Base-by-base conservation (phyloP, 2,113 vertebrate species). In the Pseudonaja textilis region DNA sequence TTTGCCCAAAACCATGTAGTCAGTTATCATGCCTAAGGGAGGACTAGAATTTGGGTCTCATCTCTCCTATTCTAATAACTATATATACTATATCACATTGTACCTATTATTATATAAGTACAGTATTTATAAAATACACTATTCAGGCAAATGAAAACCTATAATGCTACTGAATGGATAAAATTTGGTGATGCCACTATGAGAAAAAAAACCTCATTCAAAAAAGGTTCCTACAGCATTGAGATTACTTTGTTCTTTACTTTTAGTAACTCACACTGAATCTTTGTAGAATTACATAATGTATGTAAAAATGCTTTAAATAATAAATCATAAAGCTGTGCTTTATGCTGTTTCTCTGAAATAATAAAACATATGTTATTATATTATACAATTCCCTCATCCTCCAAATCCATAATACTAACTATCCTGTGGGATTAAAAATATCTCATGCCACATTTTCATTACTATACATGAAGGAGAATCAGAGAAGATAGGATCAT, bases 111-210 rank as follows among this genome's bases (percentile, higher is more conserved):
- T 74, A 22, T 81, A 81, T 81, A 7, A 5, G 18, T 81, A 81
- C 34, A 22, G 18, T 93, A 10, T 92, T 86, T 93, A n/a, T 57
- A 42, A 45, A 95, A 25, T 20, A 91, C 52, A 39, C 47, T 94
- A 64, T 91, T 86, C 88, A 29, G 34, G 86, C 10, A 93, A 93
- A 0, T 69, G n/a, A 42, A 39, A 93, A 93, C 94, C 54, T 64
- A 11, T 69, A 23, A 57, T 92, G 69, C 34, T 34, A 92, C 14
- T 59, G 52, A 90, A 88, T 94, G 91, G 5, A 90, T 87, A 92
- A 90, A 93, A 55, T 12, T n/a, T 45, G 18, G 93, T 20, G 42
- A 14, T 91, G 59, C 20, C 50, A 64, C 91, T 85, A 54, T 4
- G 0, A 0, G 18, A 14, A 1, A 56, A 23, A 14, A 16, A 23